phyloP scores from a whole-genome alignment of 2,888 invertebrate species.

The Neoascia interrupta region DNA sequence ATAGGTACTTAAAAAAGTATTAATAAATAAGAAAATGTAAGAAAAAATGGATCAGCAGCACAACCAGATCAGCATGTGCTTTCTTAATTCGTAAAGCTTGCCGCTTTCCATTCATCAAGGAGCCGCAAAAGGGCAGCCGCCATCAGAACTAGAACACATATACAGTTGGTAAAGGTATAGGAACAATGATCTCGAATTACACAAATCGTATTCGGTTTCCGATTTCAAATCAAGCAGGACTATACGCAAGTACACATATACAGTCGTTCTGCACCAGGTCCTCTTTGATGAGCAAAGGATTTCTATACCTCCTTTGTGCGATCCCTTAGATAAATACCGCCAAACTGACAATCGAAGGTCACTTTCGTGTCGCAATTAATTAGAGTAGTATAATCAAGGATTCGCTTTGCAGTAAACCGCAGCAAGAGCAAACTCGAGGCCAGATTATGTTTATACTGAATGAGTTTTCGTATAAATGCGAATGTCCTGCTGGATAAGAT shows the following conservation, averaged over 20 bases:
- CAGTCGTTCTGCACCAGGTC: background rate
- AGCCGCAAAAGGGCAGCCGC: constrained; percentile 45
- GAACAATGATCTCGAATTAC: constrained; percentile 49
- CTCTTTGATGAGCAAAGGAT: background rate
- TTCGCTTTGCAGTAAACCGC: constrained; percentile 60
- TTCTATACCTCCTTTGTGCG: constrained; percentile 22
- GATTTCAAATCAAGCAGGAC: constrained; percentile 12
- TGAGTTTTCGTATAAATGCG: constrained; percentile 1
- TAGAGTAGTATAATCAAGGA: constrained; percentile 59
- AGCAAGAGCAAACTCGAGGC: constrained; percentile 20
- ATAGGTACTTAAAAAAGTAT: too few relatives aligned
- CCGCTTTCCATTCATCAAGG: constrained; percentile 63
- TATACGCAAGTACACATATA: background rate
- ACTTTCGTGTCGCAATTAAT: constrained; percentile 71
- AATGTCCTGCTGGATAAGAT: constrained; percentile 27
- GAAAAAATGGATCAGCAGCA: too few relatives aligned
- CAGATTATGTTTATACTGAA: constrained; percentile 12
- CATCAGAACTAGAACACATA: constrained; percentile 34
- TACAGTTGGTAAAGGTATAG: background rate
- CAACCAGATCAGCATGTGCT: constrained; percentile 65
- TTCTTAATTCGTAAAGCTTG: constrained; percentile 71
- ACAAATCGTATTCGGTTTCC: constrained; percentile 11
- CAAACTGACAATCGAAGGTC: constrained; percentile 67
- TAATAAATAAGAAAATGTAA: too few relatives aligned
- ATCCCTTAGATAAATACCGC: constrained; percentile 58